Percentiles rank a stretch among this genome's conserved stretches.
phyloP scores from a whole-genome alignment of 2,888 invertebrate species.

The Hemaris fuciformis region DNA sequence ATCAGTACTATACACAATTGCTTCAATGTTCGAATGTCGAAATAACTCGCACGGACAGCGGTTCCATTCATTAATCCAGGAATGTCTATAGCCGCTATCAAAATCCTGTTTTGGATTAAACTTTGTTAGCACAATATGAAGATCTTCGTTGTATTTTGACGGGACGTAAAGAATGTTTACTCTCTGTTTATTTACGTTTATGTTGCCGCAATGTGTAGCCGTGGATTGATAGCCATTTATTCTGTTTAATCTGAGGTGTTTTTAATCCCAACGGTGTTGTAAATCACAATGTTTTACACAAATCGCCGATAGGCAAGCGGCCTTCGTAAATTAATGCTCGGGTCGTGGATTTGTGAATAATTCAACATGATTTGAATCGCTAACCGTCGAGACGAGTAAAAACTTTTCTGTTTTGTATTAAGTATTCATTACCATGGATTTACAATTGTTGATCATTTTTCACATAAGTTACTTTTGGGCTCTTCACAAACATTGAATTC shows the following conservation, averaged over 20 bases:
- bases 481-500: too few relatives aligned
- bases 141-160: conserved; percentile 3
- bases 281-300: not conserved
- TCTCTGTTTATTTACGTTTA: not conserved
- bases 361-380: not conserved
- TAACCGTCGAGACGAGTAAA: not conserved
- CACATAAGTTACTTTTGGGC: too few relatives aligned
- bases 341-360: not conserved
- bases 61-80: not conserved
- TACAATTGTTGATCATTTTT: too few relatives aligned
- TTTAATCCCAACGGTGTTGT: not conserved
- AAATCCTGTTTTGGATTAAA: not conserved
- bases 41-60: not conserved
- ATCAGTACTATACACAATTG: not conserved
- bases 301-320: not conserved
- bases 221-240: not conserved
- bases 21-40: not conserved
- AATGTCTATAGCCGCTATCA: not conserved
- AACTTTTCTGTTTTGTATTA: not conserved
- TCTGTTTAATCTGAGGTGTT: not conserved
- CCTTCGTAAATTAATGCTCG: not conserved
- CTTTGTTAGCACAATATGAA: not conserved
- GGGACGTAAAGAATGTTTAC: not conserved
- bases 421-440: not conserved
- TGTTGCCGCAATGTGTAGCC: not conserved